Evolutionary conservation across 2,797 vertebrate species (phyloP), one percentile per base, ranked within the genome.

Genomic region (Botia almorhae): DNA sequence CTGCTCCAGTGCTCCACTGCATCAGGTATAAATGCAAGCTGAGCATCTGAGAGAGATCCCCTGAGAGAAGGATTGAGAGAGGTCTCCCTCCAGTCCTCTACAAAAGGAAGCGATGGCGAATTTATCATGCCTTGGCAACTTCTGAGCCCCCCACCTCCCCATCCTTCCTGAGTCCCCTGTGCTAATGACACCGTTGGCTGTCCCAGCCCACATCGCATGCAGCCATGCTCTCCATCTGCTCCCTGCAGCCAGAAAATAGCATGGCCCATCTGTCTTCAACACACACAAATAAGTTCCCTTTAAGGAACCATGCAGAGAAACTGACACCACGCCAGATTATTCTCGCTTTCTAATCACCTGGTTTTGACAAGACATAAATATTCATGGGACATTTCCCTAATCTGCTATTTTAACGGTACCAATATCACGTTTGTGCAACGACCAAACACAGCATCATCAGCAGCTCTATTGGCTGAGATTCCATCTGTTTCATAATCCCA

Each of bases 171-270:
- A 60, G 23, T 67, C 55, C 16, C 69, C 43, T 26, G 17, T 53
- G 80, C 65, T 53, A 76, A 63, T 63, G 56, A 51, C 56, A 46
- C 65, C 78, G 51, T 19, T 65, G 68, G 71, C 21, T 74, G 61
- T 16, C 74, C 65, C 29, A 23, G 14, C 58, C 61, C 61, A 76
- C 46, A 72, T 81, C 56, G 64, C 56, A 74, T 36, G 68, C 72
- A 61, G 70, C 71, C 72, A 26, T 80, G 50, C 73, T 43, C 71
- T 81, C 84, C 87, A 87, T 84, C 85, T 88, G 87, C 79, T 80
- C 8, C 69, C 71, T 71, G 11, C 26, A 60, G 69, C 70, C 68
- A 78, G n/a, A 65, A 69, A 65, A 55, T 69, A 72, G 21, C 65
- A 76, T 14, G 33, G 23, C 71, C 77, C 81, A 75, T 78, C 80